Evolutionary conservation across 2,113 vertebrate genomes (phyloP), one percentile per base, ranked within the genome.

Genomic region (Xerus inauris): DNA sequence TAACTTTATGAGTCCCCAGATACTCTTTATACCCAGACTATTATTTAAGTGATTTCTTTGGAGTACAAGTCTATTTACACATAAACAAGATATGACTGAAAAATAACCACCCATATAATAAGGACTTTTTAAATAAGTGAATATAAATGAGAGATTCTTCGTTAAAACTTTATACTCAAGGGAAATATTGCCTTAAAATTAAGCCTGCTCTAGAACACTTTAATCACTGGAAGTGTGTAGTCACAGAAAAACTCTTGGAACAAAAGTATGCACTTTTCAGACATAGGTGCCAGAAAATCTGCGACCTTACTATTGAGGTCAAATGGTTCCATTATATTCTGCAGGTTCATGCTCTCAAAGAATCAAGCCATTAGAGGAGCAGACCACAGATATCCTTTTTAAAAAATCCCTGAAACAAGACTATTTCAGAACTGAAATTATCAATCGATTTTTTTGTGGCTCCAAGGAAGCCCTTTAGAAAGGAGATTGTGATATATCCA

Each of bases 81-180:
- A 91, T 26, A 72, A 76, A 45, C 6, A 86, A 35, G 2, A 16
- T n/a, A 57, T 40, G 6, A 13, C 42, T 75, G 79, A 91, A 84
- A 94, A 73, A 57, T 62, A 83, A 64, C 81, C 49, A 85, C 32
- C 14, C 49, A 54, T 65, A 42, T 49, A 47, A 71, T 75, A 64
- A 4, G 35, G 5, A 8, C 9, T 76, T 89, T 81, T 95, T 85
- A 12, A 94, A 73, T 91, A 82, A 87, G 72, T 92, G 85, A 80
- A 91, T 85, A 47, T 88, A 89, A 93, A 90, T 81, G 67, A 85
- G 65, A 84, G 13, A 90, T 65, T 97, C 75, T 38, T 96, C 59
- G 90, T 90, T 94, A 94, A 95, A 69, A 54, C 42, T 54, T 65
- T 30, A 16, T 65, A 51, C 51, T 90, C 87, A 81, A 65, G 59